Conservation (phyloP, 2,888 invertebrate genomes). For the Drosophila trichaetosa region DNA sequence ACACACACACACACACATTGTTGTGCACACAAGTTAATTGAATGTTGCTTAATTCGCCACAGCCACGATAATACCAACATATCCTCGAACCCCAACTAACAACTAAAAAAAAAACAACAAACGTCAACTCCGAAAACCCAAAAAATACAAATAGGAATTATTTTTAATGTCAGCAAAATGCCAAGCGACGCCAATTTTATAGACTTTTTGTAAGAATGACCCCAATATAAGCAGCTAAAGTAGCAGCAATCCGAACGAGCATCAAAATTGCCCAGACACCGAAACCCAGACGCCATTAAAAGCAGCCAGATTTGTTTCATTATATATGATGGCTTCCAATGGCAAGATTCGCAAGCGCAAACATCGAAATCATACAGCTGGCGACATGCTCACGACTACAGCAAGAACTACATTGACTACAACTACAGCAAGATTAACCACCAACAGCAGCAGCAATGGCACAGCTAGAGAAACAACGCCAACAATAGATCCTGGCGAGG, state of each 20-base stretch:
- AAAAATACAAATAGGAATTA: conserved; percentile 2
- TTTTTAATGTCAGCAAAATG: conserved; percentile 44
- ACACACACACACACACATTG: conserved; percentile 8
- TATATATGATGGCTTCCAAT: conserved; percentile 50
- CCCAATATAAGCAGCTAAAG: conserved; percentile 2
- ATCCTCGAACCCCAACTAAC: conserved; percentile 34
- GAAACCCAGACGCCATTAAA: conserved; percentile 51
- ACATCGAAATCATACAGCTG: conserved; percentile 63
- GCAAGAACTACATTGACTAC: conserved; percentile 10
- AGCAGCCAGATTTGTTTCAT: conserved; percentile 48
- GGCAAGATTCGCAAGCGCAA: conserved; percentile 71
- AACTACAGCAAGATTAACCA: conserved; percentile 12
- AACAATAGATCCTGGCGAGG: conserved; percentile 14
- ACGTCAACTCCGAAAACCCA: conserved; percentile 10
- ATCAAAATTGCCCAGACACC: conserved; percentile 28
- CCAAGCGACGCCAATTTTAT: conserved; percentile 70
- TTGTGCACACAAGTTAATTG: conserved; percentile 43
- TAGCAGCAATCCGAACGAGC: conserved; percentile 14
- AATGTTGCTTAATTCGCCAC: conserved; percentile 46
- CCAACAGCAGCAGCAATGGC: conserved; percentile 6
- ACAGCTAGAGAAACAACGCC: conserved; percentile 6
- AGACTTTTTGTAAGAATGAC: conserved; percentile 68
- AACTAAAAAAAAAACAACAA: conserved; percentile 4
- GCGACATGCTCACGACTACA: conserved; percentile 59
- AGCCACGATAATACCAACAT: conserved; percentile 61